Conservation (phyloP, 2,113 vertebrate genomes). For the Camelus bactrianus region DNA sequence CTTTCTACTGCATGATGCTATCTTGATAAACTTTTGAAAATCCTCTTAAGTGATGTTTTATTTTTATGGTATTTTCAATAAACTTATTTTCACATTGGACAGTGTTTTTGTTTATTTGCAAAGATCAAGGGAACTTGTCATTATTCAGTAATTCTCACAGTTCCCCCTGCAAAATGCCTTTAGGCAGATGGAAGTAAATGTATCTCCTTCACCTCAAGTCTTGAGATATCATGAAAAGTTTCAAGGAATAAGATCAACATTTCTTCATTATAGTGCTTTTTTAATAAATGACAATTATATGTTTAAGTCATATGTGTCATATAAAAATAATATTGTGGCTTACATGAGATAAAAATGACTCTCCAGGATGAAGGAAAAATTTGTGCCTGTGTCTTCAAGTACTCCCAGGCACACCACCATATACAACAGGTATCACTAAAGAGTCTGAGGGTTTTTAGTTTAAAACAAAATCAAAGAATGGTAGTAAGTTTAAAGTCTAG, state of each 20-base stretch:
- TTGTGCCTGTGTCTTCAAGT: not conserved
- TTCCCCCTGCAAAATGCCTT: not conserved
- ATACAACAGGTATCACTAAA: not conserved
- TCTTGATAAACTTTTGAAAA: not conserved
- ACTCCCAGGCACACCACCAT: not conserved
- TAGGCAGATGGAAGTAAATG: not conserved
- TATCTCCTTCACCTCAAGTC: not conserved
- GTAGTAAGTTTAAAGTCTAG: not conserved
- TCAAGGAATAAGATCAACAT: not conserved
- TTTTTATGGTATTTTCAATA: not conserved
- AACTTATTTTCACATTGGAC: not conserved
- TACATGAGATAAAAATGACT: not conserved
- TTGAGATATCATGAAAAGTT: not conserved
- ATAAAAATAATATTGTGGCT: not conserved
- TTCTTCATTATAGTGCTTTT: not conserved
- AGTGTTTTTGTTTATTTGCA: not conserved
- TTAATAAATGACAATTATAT: not conserved
- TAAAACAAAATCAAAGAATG: not conserved
- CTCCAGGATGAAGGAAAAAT: not conserved
- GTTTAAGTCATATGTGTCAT: not conserved
- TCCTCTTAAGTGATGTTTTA: not conserved
- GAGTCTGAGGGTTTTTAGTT: not conserved
- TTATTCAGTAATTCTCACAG: not conserved
- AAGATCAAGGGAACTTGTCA: not conserved
- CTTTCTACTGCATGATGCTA: not conserved